A percentile compares a stretch with the other conserved stretches of the same genome.
Evolutionary conservation across 2,888 invertebrate species (phyloP).

Genomic region (Drosophila borborema): DNA sequence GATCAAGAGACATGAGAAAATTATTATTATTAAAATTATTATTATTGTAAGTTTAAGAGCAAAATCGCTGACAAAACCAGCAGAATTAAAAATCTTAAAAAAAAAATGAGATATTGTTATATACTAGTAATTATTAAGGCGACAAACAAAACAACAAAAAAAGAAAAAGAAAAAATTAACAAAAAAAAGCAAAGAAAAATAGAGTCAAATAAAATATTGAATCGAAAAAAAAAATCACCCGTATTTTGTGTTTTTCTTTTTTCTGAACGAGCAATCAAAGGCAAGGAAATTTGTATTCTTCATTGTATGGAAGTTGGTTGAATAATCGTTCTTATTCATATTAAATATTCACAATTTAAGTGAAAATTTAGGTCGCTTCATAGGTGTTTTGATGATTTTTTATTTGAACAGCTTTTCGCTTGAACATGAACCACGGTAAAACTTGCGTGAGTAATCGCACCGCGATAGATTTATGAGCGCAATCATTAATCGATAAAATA

Average conservation of each 20-base stretch:
- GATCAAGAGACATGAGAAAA: slow-evolving; percentile 77
- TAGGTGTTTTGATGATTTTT: background rate
- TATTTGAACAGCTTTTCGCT: slow-evolving; percentile 18
- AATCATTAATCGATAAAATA: slow-evolving; percentile 8
- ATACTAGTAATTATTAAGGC: slow-evolving; percentile 83
- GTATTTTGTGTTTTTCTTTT: slow-evolving; percentile 12
- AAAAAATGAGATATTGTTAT: slow-evolving; percentile 83
- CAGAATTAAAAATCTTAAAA: slow-evolving; percentile 81
- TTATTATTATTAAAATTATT: slow-evolving; percentile 70
- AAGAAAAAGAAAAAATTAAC: slow-evolving; percentile 63
- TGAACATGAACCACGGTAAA: slow-evolving; percentile 70
- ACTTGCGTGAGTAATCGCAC: slow-evolving; percentile 7
- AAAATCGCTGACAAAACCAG: slow-evolving; percentile 83
- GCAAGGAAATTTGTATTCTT: background rate
- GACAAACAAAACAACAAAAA: slow-evolving; percentile 75
- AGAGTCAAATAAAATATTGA: slow-evolving; percentile 81
- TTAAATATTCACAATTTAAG: background rate
- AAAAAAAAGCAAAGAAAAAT: slow-evolving; percentile 76
- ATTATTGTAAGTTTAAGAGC: slow-evolving; percentile 79
- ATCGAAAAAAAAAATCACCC: slow-evolving; percentile 55
- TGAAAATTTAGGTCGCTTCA: background rate
- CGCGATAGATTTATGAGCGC: slow-evolving; percentile 12
- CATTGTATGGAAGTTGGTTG: background rate
- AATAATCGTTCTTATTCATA: too few species aligned
- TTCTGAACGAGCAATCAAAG: background rate